Base-by-base conservation (phyloP, 2,797 vertebrate species). In the Lacerta bilineata region DNA sequence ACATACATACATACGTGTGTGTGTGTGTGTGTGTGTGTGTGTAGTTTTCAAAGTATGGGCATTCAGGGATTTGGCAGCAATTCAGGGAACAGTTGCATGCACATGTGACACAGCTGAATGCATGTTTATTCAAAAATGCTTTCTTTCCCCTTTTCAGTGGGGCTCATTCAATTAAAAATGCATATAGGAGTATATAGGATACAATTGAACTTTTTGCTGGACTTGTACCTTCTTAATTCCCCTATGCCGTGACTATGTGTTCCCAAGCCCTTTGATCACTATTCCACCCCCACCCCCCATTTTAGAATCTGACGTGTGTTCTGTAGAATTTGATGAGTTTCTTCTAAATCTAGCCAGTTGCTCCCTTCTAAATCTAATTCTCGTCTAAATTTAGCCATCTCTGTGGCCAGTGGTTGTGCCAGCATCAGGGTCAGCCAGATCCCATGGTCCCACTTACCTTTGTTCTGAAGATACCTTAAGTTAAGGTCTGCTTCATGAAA, bases 31-130 rank as follows among this genome's bases (percentile, higher is more conserved):
- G 33, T 33, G 33, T 33, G 33, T 33, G 33, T 33, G 33, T 33
- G 33, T 33, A 93, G 75, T 87, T 92, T 92, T 80, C 90, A 89
- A 29, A 91, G 80, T 74, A 6, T 2, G 82, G 41, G 61, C 76
- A n/a, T 76, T 85, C 88, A 83, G 78, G 81, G n/a, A 13, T 91
- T 6, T 80, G 2, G 90, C 29, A 64, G 69, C 29, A 36, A 15
- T 69, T 23, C 41, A 46, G 4, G 76, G 25, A 23, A 50, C 71
- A 84, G 43, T 29, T 64, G 13, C 27, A n/a, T 85, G 74, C 4
- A 66, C 17, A 61, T 46, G 29, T 9, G 46, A 39, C 25, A 25
- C 17, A 50, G 69, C 68, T 15, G 25, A 41, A 83, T 78, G 64
- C 39, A 43, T 64, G 39, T 68, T 43, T 68, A 82, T 41, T 82